Evolutionary conservation across 2,888 invertebrate genomes (phyloP).

Genomic region (Brenthis ino): DNA sequence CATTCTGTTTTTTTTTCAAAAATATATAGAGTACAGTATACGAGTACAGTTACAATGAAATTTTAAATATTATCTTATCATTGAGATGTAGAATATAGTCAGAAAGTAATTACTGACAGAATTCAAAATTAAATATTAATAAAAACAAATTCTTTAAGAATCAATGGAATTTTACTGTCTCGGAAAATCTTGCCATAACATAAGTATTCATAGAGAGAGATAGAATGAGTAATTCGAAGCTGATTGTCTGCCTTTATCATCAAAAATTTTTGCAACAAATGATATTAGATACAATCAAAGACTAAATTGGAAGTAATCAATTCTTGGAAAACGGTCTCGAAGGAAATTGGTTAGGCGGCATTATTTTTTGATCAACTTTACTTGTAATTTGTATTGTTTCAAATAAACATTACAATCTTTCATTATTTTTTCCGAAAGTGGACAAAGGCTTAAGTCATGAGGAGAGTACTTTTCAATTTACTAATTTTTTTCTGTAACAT

Average conservation of each 20-base stretch:
- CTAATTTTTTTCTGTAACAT: conserved; percentile 53
- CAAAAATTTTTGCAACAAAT: conserved; percentile 20
- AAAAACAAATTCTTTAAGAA: neutral
- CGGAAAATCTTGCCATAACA: neutral
- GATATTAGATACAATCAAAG: conserved; percentile 32
- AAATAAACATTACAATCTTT: neutral
- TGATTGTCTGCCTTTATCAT: conserved; percentile 10
- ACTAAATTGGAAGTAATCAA: conserved; percentile 31
- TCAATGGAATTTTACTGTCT: neutral
- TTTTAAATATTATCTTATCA: too few species aligned
- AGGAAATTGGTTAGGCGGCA: conserved; percentile 35
- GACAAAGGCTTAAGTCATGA: neutral
- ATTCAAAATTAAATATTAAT: neutral
- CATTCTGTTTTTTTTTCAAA: too few species aligned
- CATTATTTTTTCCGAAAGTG: too few species aligned
- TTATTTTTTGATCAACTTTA: conserved; percentile 38
- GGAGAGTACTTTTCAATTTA: neutral
- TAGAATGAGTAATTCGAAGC: neutral
- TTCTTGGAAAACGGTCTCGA: conserved; percentile 25
- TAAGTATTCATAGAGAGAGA: conserved; percentile 9
- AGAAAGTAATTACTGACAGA: neutral
- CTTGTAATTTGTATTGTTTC: conserved; percentile 30
- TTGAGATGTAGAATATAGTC: neutral
- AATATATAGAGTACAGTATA: too few species aligned
- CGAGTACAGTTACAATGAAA: too few species aligned